Conservation (phyloP, 53 echinoderm and acorn worm species). For the Holothuria leucospilota region DNA sequence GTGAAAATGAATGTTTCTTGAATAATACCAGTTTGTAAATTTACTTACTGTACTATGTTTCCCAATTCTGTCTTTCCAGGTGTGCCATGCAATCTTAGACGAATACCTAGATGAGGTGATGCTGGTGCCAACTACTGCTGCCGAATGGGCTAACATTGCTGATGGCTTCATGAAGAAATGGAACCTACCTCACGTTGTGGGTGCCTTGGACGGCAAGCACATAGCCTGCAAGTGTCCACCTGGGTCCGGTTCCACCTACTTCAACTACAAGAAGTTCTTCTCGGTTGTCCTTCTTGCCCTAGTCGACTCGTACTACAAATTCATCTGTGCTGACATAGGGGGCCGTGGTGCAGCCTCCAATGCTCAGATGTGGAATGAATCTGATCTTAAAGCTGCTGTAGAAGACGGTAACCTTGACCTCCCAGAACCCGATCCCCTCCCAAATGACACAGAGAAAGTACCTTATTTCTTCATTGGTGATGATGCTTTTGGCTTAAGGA, state of each 20-base stretch:
- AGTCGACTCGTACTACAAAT: constrained; percentile 57
- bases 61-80: not conserved
- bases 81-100: constrained; percentile 51
- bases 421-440: constrained; percentile 42
- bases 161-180: constrained; percentile 43
- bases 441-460: constrained; percentile 15
- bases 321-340: not conserved
- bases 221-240: constrained; percentile 43
- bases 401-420: not conserved
- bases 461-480: constrained; percentile 34
- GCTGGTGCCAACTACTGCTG: constrained; percentile 24
- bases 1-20: no score
- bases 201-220: constrained; percentile 55
- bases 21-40: no score
- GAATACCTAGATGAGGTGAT: constrained; percentile 21
- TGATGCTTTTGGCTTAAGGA: constrained; percentile 30
- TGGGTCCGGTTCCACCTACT: constrained; percentile 40
- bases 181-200: constrained; percentile 43
- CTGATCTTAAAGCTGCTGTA: constrained; percentile 26
- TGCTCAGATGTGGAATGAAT: constrained; percentile 52
- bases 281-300: constrained; percentile 43
- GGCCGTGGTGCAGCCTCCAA: constrained; percentile 32
- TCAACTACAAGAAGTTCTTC: constrained; percentile 26
- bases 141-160: constrained; percentile 11
- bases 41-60: not conserved